Base-by-base conservation (phyloP, 2,888 invertebrate genomes). In the Ophonus ardosiacus region DNA sequence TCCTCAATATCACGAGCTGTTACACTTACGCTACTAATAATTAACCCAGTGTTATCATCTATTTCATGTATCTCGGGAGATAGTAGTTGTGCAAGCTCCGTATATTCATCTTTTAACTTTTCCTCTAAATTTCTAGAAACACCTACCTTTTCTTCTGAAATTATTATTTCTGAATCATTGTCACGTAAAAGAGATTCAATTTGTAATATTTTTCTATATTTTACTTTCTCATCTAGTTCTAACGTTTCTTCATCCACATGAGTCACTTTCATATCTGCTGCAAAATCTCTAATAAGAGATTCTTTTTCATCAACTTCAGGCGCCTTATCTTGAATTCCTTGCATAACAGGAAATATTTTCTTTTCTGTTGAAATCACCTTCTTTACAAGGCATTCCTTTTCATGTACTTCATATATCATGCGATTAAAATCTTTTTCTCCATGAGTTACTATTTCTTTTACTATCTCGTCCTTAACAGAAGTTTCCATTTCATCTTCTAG, bases 21-120 rank as follows among this genome's bases (percentile, higher is more conserved):
- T 38, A 15, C 68, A 31, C 1, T 0, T 38, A 31, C 24, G 38
- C 31, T 24, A 13, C 31, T 38, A 15, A 68, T 68, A 13, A 68
- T 68, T 51, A 76, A 76, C n/a, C 17, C 76, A 43, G 56, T 31
- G 3, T 18, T n/a, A n/a, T 81, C 65, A 65, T 17, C 21, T 68
- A 82, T 56, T 71, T 43, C 38, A 8, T 24, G 40, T 15, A 10
- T 82, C 24, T 82, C 82, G 6, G 68, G 51, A 51, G 68, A 68
- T 7, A 68, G 6, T 5, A 68, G 68, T 68, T 68, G 31, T 15
- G 31, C 56, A n/a, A 24, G 56, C 38, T 82, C 82, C 15, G 63
- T 51, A 51, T 51, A 51, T 8, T 51, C 43, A 51, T 51, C 43
- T 8, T 51, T 13, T 2, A 51, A 2, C 13, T 51, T 51, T 51